phyloP scores from a whole-genome alignment of 2,888 invertebrate genomes.

The Syrista parreyssii region DNA sequence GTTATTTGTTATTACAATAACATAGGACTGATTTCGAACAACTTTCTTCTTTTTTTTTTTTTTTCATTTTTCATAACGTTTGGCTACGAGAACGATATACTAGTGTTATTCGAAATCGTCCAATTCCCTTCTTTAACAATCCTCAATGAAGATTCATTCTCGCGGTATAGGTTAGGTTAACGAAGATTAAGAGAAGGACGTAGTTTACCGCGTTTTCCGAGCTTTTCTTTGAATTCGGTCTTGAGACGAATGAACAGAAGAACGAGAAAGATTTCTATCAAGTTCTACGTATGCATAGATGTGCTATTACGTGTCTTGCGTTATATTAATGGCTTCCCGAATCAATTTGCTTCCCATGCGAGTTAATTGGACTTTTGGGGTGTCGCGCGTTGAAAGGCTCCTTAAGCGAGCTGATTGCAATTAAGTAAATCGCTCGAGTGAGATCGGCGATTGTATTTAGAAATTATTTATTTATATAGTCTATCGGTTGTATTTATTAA shows the following conservation, averaged over 20 bases:
- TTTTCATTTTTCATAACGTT: neutral
- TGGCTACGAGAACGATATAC: neutral
- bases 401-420: neutral
- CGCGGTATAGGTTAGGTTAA: neutral
- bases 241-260: neutral
- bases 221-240: neutral
- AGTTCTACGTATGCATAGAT: neutral
- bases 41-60: neutral
- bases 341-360: slow-evolving; percentile 38
- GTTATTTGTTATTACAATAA: neutral
- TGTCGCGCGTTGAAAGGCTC: neutral
- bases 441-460: slow-evolving; percentile 39
- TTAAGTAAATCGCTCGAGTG: neutral
- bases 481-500: slow-evolving; percentile 63
- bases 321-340: slow-evolving; percentile 6
- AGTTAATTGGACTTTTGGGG: slow-evolving; percentile 30
- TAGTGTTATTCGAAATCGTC: neutral
- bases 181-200: neutral
- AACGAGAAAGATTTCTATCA: neutral
- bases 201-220: neutral
- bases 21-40: neutral
- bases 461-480: slow-evolving; percentile 63
- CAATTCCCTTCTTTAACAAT: neutral
- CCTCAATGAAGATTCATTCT: neutral
- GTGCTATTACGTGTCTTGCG: neutral